Evolutionary conservation across 2,888 invertebrate genomes (phyloP), one percentile per base, ranked within the genome.

Genomic region (Chrysomela aeneicollis): DNA sequence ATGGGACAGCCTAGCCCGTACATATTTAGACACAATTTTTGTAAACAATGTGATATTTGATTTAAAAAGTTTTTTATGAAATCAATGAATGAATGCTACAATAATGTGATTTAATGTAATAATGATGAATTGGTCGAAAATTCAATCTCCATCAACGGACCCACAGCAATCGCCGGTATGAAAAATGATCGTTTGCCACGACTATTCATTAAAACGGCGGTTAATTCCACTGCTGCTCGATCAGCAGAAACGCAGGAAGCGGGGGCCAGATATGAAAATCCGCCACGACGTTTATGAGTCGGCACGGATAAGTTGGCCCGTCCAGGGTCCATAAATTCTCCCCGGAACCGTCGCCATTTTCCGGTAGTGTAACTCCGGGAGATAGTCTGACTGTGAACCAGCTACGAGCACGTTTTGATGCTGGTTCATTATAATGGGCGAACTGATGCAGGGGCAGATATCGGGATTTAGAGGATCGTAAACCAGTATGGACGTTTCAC

Each of bases 351-450:
- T 21, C 55, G 21, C 42, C 22, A 55, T 55, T 37, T 55, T 42
- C 55, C 55, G 55, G 55, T 42, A 22, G 21, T 22, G 55, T 42
- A 55, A 55, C 55, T 55, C 42, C 22, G 42, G 15, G 9, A 55
- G 55, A 54, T 54, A 54, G 53, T 54, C 37, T 35, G 35, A 55
- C 26, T 55, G 10, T 19, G 42, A 19, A 18, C 54, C 17, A 54
- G 37, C 37, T 54, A 19, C 21, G 19, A 37, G 37, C 55, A 55
- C 22, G 22, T 55, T 22, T 19, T 10, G 30, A 55, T 55, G 55
- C 42, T 42, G 22, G 55, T 55, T 42, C 42, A 22, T 55, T 42
- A 22, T 55, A 42, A 55, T 55, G 42, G 55, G 37, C 37, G 35
- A 9, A 54, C 35, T 15, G 19, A 37, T 35, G 42, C 42, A 21